Evolutionary conservation across 2,113 vertebrate species (phyloP).

Genomic region (Puma concolor): DNA sequence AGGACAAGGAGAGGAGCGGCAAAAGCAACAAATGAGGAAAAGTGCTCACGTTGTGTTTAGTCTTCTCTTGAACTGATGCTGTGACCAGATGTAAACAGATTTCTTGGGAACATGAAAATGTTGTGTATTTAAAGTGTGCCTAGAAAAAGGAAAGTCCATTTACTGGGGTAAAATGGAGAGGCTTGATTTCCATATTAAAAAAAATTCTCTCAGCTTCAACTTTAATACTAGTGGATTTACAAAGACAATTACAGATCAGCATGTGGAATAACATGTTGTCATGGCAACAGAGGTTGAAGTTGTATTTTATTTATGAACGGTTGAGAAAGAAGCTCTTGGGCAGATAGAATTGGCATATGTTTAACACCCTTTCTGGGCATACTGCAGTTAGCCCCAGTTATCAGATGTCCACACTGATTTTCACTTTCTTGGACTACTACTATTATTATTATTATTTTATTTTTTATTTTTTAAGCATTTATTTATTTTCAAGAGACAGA

Average conservation of each 20-base stretch:
- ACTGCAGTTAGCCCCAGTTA: background rate
- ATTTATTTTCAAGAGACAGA: no score
- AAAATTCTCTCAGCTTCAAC: background rate
- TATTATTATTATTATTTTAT: no score
- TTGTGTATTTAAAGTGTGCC: background rate
- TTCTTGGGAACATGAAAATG: constrained; percentile 8
- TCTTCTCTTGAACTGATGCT: background rate
- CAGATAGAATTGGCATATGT: background rate
- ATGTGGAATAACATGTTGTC: background rate
- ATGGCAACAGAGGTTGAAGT: background rate
- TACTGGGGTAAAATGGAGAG: background rate
- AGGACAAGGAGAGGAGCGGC: background rate
- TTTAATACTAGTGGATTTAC: constrained; percentile 23
- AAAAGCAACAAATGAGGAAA: background rate
- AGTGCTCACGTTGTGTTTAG: background rate
- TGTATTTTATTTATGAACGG: constrained; percentile 14
- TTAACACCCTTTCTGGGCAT: background rate
- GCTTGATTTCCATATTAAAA: constrained; percentile 18
- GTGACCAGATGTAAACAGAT: background rate
- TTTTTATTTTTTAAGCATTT: no score
- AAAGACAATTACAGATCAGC: background rate
- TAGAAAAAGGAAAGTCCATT: background rate
- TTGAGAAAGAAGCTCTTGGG: background rate
- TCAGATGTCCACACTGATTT: background rate
- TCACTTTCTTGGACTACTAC: background rate